A percentile compares a stretch with the other conserved stretches of the same genome.
phyloP scores from a whole-genome alignment of 2,888 invertebrate species.

The Eulithis testata region DNA sequence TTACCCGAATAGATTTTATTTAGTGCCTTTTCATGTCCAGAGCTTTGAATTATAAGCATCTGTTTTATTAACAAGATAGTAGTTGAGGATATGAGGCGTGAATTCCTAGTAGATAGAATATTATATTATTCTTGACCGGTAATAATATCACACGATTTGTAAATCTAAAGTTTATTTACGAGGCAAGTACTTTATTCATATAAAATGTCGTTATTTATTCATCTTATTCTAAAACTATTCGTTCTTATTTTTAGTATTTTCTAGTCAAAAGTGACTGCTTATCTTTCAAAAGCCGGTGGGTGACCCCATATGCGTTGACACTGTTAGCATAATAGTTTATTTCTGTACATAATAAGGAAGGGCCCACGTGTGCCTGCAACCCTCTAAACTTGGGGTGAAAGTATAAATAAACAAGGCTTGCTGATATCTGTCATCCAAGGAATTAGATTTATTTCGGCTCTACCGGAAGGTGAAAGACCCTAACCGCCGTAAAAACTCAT shows the following conservation, averaged over 20 bases:
- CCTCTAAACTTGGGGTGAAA: conserved; percentile 72
- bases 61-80: conserved; percentile 45
- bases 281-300: conserved; percentile 38
- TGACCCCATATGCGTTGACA: conserved; percentile 63
- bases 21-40: conserved; percentile 69
- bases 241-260: background rate
- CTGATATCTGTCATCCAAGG: conserved; percentile 83
- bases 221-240: background rate
- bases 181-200: too few species aligned
- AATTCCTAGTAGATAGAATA: conserved; percentile 24
- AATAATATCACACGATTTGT: conserved; percentile 3
- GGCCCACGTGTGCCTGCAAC: conserved; percentile 70
- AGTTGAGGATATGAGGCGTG: conserved; percentile 35
- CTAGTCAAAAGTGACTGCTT: conserved; percentile 22
- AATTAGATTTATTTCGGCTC: conserved; percentile 82
- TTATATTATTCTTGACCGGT: conserved; percentile 16
- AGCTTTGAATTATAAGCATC: conserved; percentile 51
- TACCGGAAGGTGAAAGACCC: conserved; percentile 79
- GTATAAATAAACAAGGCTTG: conserved; percentile 83
- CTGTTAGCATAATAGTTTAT: conserved; percentile 74
- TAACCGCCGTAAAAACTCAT: conserved; percentile 59
- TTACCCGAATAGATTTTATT: conserved; percentile 61
- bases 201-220: too few species aligned
- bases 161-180: background rate
- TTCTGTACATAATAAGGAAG: conserved; percentile 70